Base-by-base conservation (phyloP, 1,140 invertebrate species). In the Ylistrum balloti region DNA sequence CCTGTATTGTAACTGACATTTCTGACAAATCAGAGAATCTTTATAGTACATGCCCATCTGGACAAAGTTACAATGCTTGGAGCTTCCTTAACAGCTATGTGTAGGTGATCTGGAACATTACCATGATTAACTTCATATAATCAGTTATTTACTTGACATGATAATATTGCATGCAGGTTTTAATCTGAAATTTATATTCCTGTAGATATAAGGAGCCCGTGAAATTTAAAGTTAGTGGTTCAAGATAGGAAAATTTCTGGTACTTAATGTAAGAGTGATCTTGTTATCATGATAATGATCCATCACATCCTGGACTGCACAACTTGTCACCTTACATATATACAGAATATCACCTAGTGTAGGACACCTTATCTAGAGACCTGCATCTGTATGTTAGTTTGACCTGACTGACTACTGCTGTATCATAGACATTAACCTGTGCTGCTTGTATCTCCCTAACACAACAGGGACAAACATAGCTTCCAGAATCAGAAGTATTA, bases 391-490 rank as follows among this genome's bases (percentile, higher is more conserved):
- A 74, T 74, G 56, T 74, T 74, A 74, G 56, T 74, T 74, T 74
- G n/a, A 74, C 41, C 41, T 45, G 41, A 45, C 41, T 45, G 41
- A 45, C 17, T 74, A n/a, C 56, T 74, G 56, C 56, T 74, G 56
- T 74, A 74, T 74, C 22, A 74, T 74, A 74, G 56, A 74, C n/a
- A 74, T 74, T 74, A 74, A 74, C 56, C 56, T 74, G 56, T 74
- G 56, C 56, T 74, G 56, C 56, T 74, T 74, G 56, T 74, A n/a
- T 74, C 56, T n/a, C 56, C n/a, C 56, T 74, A 74, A 74, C 56
- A 74, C 56, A 74, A 28, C 22, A 17, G n/a, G 56, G n/a, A n/a
- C 56, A 74, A 74, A n/a, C 56, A 74, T n/a, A 74, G 56, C 56
- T 74, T 74, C 56, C n/a, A 9, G 22, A 28, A 74, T 9, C n/a